Base-by-base conservation (phyloP, 2,888 invertebrate species). In the Aelia acuminata region DNA sequence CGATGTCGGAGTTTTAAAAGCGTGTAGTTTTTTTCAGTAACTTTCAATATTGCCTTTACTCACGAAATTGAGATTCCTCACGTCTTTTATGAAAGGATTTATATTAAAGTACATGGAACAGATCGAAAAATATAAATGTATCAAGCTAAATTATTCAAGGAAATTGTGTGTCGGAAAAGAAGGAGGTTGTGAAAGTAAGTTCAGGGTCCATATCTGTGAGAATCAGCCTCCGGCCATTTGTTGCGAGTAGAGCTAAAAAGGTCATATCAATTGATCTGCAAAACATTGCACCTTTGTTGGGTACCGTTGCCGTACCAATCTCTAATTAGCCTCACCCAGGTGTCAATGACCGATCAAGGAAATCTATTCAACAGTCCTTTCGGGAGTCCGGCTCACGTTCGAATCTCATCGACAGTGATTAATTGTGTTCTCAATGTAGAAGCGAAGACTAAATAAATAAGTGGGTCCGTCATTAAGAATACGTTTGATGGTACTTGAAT, bases 251-350 rank as follows among this genome's bases (percentile, higher is more conserved):
- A 70, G 63, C 35, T 70, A 70, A 70, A 70, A 70, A 70, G 63
- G 63, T 70, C 63, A 70, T 70, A 70, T 70, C 63, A 70, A 70
- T 70, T 70, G 63, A 31, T 70, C 63, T 70, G 18, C 2, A 26
- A 35, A 70, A 70, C 63, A 70, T 35, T 70, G 35, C 63, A 70
- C 63, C 63, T 70, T 70, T 70, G 63, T 70, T 70, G 35, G 63
- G 63, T 70, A 31, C 63, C 63, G 63, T 70, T 70, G 31, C n/a
- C 18, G 31, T 35, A 35, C 63, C 18, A 70, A 70, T 70, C 63
- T 70, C 63, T 70, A 70, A 70, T 70, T 70, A 70, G 35, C 63
- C 63, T 63, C 35, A 70, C 63, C 15, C 31, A 7, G 31, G 63
- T 70, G 63, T 35, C 13, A 70, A 70, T 70, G 63, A 70, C 63